phyloP scores from a whole-genome alignment of 2,113 vertebrate species.

The Thunnus maccoyii region DNA sequence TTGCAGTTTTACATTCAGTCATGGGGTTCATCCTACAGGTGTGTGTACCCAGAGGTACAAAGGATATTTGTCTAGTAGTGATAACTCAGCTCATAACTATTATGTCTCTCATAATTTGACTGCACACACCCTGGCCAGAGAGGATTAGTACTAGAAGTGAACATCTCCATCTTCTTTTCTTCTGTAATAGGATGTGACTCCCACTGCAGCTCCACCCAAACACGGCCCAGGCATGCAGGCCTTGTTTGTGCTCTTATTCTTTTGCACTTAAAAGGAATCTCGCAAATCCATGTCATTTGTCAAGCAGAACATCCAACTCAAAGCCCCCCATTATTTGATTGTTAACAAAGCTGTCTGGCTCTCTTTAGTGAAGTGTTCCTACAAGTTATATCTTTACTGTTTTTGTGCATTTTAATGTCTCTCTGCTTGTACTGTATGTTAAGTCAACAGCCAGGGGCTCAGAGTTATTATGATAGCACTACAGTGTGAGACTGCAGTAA shows the following conservation, averaged over 20 bases:
- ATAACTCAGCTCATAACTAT: slow-evolving; percentile 32
- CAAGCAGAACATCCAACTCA: slow-evolving; percentile 18
- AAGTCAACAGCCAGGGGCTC: slow-evolving; percentile 42
- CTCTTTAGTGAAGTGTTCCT: slow-evolving; percentile 17
- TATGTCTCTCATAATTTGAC: slow-evolving; percentile 44
- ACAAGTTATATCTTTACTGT: slow-evolving; percentile 22
- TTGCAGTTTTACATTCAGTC: background rate
- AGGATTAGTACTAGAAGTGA: slow-evolving; percentile 46
- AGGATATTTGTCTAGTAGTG: slow-evolving; percentile 37
- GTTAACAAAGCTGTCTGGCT: background rate
- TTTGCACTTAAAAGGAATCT: slow-evolving; percentile 1
- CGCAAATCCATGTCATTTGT: slow-evolving; percentile 58
- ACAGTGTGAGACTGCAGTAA: slow-evolving; percentile 7
- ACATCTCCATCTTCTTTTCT: slow-evolving; percentile 50
- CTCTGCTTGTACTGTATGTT: background rate
- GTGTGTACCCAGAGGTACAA: slow-evolving; percentile 57
- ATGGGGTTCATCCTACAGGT: slow-evolving; percentile 52
- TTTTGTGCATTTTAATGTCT: slow-evolving; percentile 14
- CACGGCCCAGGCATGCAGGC: slow-evolving; percentile 57
- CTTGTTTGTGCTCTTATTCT: slow-evolving; percentile 32
- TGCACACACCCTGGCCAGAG: slow-evolving; percentile 57
- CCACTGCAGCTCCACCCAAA: slow-evolving; percentile 55
- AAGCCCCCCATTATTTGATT: slow-evolving; percentile 31
- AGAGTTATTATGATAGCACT: slow-evolving; percentile 7
- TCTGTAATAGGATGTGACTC: slow-evolving; percentile 35